Evolutionary conservation across 2,888 invertebrate species (phyloP).

Genomic region (Aleiodes alternator): DNA sequence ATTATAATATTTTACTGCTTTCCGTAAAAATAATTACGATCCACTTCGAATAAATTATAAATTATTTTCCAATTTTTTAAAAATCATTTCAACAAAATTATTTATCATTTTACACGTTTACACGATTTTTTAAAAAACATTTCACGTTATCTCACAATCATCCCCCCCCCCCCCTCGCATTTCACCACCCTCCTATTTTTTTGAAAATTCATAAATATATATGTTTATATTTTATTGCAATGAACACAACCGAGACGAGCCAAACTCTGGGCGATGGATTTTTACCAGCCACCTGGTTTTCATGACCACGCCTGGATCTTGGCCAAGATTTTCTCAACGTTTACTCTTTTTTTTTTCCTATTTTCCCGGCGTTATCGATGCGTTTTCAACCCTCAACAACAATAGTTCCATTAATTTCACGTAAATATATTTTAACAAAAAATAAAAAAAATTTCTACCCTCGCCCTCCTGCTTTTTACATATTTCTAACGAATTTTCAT

Average conservation of each 20-base stretch:
- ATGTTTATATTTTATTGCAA: background rate
- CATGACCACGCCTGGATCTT: constrained; percentile 54
- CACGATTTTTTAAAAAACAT: too few relatives aligned
- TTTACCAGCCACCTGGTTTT: constrained; percentile 53
- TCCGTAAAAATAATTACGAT: too few relatives aligned
- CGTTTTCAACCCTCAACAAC: constrained; percentile 44
- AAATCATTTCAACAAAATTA: too few relatives aligned
- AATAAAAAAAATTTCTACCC: background rate
- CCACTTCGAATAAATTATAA: too few relatives aligned
- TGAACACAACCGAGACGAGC: constrained; percentile 24
- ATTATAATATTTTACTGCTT: too few relatives aligned
- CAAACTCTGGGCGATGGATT: constrained; percentile 44
- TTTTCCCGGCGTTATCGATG: constrained; percentile 61
- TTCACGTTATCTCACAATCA: background rate
- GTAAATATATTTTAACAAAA: background rate
- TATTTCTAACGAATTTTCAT: background rate
- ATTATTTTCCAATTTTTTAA: too few relatives aligned
- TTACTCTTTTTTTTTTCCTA: constrained; percentile 48
- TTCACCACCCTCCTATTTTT: constrained; percentile 29
- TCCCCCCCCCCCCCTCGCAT: constrained; percentile 30
- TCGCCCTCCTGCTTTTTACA: constrained; percentile 17
- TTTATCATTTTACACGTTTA: too few relatives aligned
- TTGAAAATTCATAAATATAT: background rate
- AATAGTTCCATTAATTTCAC: constrained; percentile 36
- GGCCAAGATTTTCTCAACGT: constrained; percentile 58